Evolutionary conservation across 2,113 vertebrate genomes (phyloP), one percentile per base, ranked within the genome.

Genomic region (Falcunculus frontatus): DNA sequence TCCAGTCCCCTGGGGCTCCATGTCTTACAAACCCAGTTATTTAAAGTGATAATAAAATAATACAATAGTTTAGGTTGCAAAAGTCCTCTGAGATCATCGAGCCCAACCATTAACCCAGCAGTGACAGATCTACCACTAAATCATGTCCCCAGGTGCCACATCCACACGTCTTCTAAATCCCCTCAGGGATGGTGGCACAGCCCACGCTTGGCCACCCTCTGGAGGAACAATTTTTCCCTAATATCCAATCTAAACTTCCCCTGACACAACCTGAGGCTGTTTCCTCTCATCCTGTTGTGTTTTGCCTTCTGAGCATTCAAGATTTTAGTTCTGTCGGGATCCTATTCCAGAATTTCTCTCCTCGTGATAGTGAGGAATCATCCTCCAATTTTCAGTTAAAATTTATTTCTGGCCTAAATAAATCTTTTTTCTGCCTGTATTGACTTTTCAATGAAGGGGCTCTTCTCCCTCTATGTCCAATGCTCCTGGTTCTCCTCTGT

Each of bases 251-350:
- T 32, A 25, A 50, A 74, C 12, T 44, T 32, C 10, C 33, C 23
- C 37, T 74, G 59, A 16, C 15, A 44, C 27, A 65, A 50, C 18
- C 5, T 53, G 62, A 25, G 13, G 13, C 16, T 0, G 0, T n/a
- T 82, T 14, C 16, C n/a, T 60, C 69, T n/a, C 9, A 3, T 41
- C 39, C 26, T 53, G 39, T 10, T 2, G 4, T n/a, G 53, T 39
- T 87, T 84, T 86, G 7, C 25, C 18, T 57, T 88, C 23, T 0
- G 2, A 68, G 4, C 7, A 33, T 46, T 95, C 30, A 59, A 27
- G 13, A 46, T 55, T 59, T 70, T 27, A 2, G 9, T 55, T 57
- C 42, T 77, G 5, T 11, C 21, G 27, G 9, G 35, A 67, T 21
- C 4, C 3, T 30, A 1, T 47, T 76, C 16, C 27, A 82, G 16